Conservation (phyloP, 2,113 vertebrate species). For the Tetraodon nigroviridis region DNA sequence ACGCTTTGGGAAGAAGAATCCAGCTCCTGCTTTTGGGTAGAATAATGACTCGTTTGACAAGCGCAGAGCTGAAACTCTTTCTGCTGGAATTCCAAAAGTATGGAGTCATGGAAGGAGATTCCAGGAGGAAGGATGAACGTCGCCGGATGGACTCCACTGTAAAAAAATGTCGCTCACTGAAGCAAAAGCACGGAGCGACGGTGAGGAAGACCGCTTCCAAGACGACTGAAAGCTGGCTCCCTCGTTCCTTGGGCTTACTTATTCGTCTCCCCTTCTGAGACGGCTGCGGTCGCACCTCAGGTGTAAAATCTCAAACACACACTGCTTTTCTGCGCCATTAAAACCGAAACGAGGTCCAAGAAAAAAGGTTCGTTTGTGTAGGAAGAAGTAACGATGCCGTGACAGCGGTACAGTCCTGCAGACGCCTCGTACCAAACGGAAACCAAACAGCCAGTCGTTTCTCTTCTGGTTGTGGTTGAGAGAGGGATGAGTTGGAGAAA, state of each 20-base stretch:
- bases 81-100: slow-evolving; percentile 15
- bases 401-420: slow-evolving; percentile 5
- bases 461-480: too few relatives aligned
- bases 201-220: slow-evolving; percentile 16
- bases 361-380: background rate
- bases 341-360: background rate
- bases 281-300: slow-evolving; percentile 5
- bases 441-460: too few relatives aligned
- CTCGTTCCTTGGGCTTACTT: slow-evolving; percentile 19
- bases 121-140: slow-evolving; percentile 47
- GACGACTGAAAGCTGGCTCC: background rate
- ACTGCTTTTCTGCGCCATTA: background rate
- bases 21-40: background rate
- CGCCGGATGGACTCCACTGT: slow-evolving; percentile 1
- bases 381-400: background rate
- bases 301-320: background rate
- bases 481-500: too few relatives aligned
- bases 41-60: background rate
- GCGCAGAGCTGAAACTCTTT: background rate
- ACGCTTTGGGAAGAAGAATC: background rate
- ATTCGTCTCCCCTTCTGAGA: slow-evolving; percentile 15
- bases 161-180: slow-evolving; percentile 10
- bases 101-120: slow-evolving; percentile 35
- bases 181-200: slow-evolving; percentile 12
- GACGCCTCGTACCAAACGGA: slow-evolving; percentile 6